Base-by-base conservation (phyloP, 2,888 invertebrate species). In the Pyralis farinalis region DNA sequence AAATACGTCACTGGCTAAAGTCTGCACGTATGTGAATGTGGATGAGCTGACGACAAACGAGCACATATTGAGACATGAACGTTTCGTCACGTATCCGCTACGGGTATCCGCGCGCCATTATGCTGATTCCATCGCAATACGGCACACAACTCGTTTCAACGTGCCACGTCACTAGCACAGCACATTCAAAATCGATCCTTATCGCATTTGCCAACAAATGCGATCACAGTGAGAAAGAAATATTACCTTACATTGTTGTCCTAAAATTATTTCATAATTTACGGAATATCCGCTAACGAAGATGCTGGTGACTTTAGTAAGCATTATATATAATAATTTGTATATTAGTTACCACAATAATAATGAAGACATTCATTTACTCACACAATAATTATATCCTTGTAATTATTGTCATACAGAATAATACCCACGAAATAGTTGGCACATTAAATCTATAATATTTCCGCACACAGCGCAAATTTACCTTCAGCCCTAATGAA, bases 71-170 rank as follows among this genome's bases (percentile, higher is more conserved):
- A 71, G 68, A 71, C 65, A 57, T 65, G 60, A 34, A 31, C 63
- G 61, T 62, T 62, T 56, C 55, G 64, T 71, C 81, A 79, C 79
- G 78, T 78, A 67, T 55, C 42, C 62, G 60, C 67, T 2, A 62
- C 66, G 62, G 59, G 71, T 71, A 71, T 69, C 63, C 61, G 60
- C 55, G 49, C 59, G 56, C 60, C 67, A 74, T 79, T 81, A 78
- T 76, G 75, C 72, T 76, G 77, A 81, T 77, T 72, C 63, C 55
- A 49, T 44, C 52, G 51, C 59, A 51, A 59, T 58, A 64, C 63
- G 59, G 49, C 32, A 55, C 63, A 61, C 57, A 61, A 58, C 45
- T 48, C 43, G 33, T 30, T 35, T 38, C 50, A 48, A 60, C 59
- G 53, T 55, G 56, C 50, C 40, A 46, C 54, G 51, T 49, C 51